Evolutionary conservation across 2,797 vertebrate species (phyloP).

Genomic region (Neosilurus hyrtlii): DNA sequence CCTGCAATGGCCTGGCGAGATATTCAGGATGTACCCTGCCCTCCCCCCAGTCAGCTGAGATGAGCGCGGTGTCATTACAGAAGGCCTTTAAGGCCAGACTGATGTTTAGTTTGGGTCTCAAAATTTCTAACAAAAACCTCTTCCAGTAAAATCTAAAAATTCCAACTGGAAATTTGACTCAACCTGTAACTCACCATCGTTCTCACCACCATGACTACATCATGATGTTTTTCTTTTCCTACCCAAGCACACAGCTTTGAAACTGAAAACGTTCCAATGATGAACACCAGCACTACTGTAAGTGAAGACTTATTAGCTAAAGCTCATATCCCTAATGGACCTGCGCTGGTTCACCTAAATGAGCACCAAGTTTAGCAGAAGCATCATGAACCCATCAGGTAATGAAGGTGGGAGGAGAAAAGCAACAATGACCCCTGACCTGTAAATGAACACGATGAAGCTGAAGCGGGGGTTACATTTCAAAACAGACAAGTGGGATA

Average conservation of each 20-base stretch:
- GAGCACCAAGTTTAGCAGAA: slow-evolving; percentile 3
- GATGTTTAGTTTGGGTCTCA: not conserved
- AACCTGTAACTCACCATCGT: not conserved
- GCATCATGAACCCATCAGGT: slow-evolving; percentile 27
- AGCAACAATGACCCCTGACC: slow-evolving; percentile 24
- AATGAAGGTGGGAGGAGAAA: slow-evolving; percentile 16
- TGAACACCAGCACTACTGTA: not conserved
- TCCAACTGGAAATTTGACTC: slow-evolving; percentile 44
- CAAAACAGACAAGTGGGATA: not conserved
- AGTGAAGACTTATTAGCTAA: not conserved
- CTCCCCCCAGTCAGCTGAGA: no score
- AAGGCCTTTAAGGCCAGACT: not conserved
- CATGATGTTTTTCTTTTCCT: not conserved
- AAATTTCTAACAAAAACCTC: not conserved
- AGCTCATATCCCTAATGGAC: slow-evolving; percentile 26
- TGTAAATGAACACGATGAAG: not conserved
- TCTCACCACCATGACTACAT: not conserved
- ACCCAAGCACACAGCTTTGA: not conserved
- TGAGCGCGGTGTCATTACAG: not conserved
- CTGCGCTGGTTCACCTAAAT: slow-evolving; percentile 7
- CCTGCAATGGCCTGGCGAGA: no score
- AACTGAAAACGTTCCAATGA: not conserved
- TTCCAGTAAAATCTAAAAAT: slow-evolving; percentile 25
- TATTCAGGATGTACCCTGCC: no score
- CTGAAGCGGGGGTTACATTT: not conserved